phyloP scores from a whole-genome alignment of 2,888 invertebrate genomes.

The Netelia fuscicornis region DNA sequence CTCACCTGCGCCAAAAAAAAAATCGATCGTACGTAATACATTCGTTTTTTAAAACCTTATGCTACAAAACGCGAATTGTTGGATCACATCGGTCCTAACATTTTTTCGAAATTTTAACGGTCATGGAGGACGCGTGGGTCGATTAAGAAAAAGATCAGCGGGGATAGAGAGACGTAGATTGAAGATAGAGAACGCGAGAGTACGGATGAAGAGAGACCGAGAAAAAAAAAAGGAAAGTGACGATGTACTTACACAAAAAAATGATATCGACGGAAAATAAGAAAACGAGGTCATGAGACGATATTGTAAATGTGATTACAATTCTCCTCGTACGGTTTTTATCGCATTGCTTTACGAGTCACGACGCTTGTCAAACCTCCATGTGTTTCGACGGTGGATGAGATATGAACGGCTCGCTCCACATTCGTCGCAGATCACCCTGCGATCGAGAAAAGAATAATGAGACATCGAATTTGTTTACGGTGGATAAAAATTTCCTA shows the following conservation, averaged over 20 bases:
- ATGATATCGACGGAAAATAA: slow-evolving; percentile 80
- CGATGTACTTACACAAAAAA: slow-evolving; percentile 81
- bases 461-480: background rate
- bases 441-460: slow-evolving; percentile 82
- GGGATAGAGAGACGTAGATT: background rate
- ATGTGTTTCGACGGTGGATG: slow-evolving; percentile 93
- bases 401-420: slow-evolving; percentile 97
- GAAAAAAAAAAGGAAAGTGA: slow-evolving; percentile 55
- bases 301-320: slow-evolving; percentile 68
- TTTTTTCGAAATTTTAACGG: slow-evolving; percentile 25
- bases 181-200: slow-evolving; percentile 24
- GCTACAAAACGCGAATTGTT: slow-evolving; percentile 36
- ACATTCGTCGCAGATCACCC: slow-evolving; percentile 99
- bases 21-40: slow-evolving; percentile 19
- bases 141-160: slow-evolving; percentile 26
- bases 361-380: slow-evolving; percentile 89
- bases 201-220: slow-evolving; percentile 2
- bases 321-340: slow-evolving; percentile 62
- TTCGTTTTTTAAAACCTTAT: background rate
- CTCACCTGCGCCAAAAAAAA: slow-evolving; percentile 26
- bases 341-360: slow-evolving; percentile 45
- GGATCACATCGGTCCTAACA: slow-evolving; percentile 19
- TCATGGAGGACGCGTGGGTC: slow-evolving; percentile 4
- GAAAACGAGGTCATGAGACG: slow-evolving; percentile 72
- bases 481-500: background rate